Evolutionary conservation across 2,888 invertebrate species (phyloP).

Genomic region (Pristionchus mayeri): DNA sequence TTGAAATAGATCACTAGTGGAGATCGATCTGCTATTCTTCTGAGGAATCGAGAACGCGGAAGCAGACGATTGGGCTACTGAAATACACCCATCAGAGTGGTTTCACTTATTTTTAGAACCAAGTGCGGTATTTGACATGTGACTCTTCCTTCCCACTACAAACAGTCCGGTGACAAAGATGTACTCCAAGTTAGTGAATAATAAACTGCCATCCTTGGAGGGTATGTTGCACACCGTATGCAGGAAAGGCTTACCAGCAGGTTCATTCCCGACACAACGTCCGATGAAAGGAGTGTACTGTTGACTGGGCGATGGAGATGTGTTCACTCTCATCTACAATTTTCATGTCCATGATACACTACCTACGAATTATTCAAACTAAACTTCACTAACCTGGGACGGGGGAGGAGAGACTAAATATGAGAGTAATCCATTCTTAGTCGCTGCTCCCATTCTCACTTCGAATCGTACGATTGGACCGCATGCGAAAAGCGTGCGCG

Average conservation of each 20-base stretch:
- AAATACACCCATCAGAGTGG: not conserved
- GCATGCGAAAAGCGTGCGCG: slow-evolving; percentile 93
- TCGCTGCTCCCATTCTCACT: slow-evolving; percentile 97
- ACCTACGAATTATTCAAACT: not conserved
- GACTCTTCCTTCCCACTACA: no score
- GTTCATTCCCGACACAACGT: not conserved
- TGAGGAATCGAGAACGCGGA: slow-evolving; percentile 22
- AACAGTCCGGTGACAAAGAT: no score
- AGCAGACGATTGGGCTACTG: slow-evolving; percentile 6
- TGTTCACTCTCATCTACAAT: not conserved
- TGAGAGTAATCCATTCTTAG: slow-evolving; percentile 91
- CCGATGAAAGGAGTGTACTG: slow-evolving; percentile 3
- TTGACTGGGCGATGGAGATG: not conserved
- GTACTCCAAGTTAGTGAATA: no score
- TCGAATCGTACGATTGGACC: slow-evolving; percentile 93
- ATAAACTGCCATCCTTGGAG: no score
- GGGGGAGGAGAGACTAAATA: slow-evolving; percentile 15
- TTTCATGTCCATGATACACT: not conserved
- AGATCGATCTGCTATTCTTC: not conserved
- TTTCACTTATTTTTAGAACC: no score
- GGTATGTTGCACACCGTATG: no score
- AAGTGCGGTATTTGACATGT: no score
- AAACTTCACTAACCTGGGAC: not conserved
- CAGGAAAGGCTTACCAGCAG: not conserved
- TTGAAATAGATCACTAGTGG: slow-evolving; percentile 23